Conservation (phyloP, 1,140 invertebrate genomes). For the Cotesia chilonis region DNA sequence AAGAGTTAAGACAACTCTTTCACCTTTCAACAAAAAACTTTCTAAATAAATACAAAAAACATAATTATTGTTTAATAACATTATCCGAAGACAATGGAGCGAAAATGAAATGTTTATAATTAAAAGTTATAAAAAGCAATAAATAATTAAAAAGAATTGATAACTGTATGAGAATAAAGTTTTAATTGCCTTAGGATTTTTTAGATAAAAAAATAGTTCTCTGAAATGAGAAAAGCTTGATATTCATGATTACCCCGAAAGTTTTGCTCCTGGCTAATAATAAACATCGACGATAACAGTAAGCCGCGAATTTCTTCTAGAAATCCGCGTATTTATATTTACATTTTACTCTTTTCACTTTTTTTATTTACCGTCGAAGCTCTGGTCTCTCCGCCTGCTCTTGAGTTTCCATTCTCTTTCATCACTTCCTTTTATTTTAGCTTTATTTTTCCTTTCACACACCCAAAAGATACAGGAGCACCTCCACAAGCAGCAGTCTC, state of each 20-base stretch:
- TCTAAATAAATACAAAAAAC: too few species aligned
- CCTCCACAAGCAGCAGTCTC: not conserved
- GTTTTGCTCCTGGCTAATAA: constrained; percentile 38
- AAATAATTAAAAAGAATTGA: not conserved
- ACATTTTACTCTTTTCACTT: not conserved
- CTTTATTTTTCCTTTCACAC: not conserved
- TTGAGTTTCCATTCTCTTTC: constrained; percentile 9
- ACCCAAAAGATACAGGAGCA: not conserved
- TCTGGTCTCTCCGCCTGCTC: not conserved
- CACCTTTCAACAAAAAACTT: too few species aligned
- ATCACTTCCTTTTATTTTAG: not conserved
- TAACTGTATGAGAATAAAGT: constrained; percentile 1
- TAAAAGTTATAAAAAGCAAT: not conserved
- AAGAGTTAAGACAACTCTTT: too few species aligned
- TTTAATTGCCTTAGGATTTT: constrained; percentile 19
- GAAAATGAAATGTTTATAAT: constrained; percentile 1
- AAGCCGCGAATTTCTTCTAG: constrained; percentile 1
- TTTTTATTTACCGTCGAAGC: constrained; percentile 6
- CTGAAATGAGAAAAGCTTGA: constrained; percentile 25
- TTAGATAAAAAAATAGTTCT: constrained; percentile 10
- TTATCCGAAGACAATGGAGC: not conserved
- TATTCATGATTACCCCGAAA: constrained; percentile 42
- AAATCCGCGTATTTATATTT: constrained; percentile 7
- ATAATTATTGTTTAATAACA: too few species aligned
- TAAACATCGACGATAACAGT: constrained; percentile 46